Evolutionary conservation across 2,888 invertebrate genomes (phyloP).

Genomic region (Rhingia campestris): DNA sequence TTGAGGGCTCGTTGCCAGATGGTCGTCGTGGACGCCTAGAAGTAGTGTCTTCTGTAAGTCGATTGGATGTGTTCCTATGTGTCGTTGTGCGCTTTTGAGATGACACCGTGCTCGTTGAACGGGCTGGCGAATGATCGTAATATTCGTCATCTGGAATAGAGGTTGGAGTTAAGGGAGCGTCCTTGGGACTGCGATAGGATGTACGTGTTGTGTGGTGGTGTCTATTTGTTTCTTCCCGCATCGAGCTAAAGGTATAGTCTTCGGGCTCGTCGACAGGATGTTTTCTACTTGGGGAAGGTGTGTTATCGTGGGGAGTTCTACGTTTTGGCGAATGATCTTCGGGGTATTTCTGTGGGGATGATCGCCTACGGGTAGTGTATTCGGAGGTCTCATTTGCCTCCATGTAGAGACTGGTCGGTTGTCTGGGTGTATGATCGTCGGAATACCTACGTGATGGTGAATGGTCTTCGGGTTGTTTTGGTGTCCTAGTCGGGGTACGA

Average conservation of each 20-base stretch:
- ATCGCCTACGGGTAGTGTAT: conserved; percentile 45
- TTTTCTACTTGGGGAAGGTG: conserved; percentile 57
- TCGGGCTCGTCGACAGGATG: conserved; percentile 61
- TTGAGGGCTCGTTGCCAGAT: conserved; percentile 56
- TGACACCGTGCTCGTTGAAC: conserved; percentile 66
- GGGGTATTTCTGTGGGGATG: conserved; percentile 57
- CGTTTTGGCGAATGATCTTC: conserved; percentile 64
- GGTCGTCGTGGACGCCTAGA: conserved; percentile 44
- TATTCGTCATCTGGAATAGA: conserved; percentile 63
- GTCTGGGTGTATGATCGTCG: conserved; percentile 58
- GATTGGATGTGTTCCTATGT: conserved; percentile 31
- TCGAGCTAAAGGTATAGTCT: conserved; percentile 62
- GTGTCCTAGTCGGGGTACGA: conserved; percentile 24
- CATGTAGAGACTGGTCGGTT: conserved; percentile 46
- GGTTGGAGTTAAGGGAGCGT: conserved; percentile 54
- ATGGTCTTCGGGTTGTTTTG: conserved; percentile 45
- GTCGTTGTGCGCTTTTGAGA: conserved; percentile 48
- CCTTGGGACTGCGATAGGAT: conserved; percentile 59
- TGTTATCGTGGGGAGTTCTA: conserved; percentile 50
- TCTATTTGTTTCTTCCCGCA: conserved; percentile 60
- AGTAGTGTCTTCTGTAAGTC: conserved; percentile 47
- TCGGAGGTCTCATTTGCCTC: conserved; percentile 53
- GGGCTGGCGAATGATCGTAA: conserved; percentile 56
- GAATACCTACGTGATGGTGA: conserved; percentile 69
- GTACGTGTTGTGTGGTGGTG: conserved; percentile 64